Base-by-base conservation (phyloP, 2,888 invertebrate genomes). In the Phania funesta region DNA sequence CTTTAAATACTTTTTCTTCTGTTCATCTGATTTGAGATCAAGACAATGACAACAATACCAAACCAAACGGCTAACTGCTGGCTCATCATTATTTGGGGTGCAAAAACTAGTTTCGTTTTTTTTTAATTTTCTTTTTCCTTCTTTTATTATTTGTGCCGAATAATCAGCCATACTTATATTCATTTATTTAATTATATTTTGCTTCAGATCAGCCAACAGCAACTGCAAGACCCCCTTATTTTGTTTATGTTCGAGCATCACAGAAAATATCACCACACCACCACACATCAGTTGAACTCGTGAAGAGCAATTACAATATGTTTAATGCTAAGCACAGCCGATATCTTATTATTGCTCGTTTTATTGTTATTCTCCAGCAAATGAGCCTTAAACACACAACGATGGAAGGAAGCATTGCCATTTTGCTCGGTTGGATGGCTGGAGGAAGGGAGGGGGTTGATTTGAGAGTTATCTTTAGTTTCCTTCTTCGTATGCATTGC, bases 291-390 rank as follows among this genome's bases (percentile, higher is more conserved):
- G 78, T 73, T 84, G 80, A 82, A 82, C 73, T 84, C 74, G 84
- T 80, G 83, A 79, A 81, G 86, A 86, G 89, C 88, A 89, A 89
- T 89, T 89, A 89, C 89, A 90, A 90, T 90, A 89, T 90, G 90
- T 90, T 89, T 89, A 89, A 89, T 89, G 88, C 88, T 88, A 78
- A 82, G 86, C 88, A 88, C 86, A 87, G 86, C n/a, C 88, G 85
- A 85, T 86, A 86, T 85, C 86, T 84, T 85, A 83, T 86, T 85
- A 86, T 85, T 85, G 38, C 44, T 60, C 50, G 58, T 76, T 68
- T 76, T 76, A 76, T 76, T 76, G 68, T 76, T 76, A 20, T 76
- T 52, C 83, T 84, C 74, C 64, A 84, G 85, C 84, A 84, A 85
- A 85, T 83, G 80, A 84, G 84, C 70, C 79, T 84, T 85, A 81